phyloP scores from a whole-genome alignment of 2,797 vertebrate species.

The Neoniphon sammara region DNA sequence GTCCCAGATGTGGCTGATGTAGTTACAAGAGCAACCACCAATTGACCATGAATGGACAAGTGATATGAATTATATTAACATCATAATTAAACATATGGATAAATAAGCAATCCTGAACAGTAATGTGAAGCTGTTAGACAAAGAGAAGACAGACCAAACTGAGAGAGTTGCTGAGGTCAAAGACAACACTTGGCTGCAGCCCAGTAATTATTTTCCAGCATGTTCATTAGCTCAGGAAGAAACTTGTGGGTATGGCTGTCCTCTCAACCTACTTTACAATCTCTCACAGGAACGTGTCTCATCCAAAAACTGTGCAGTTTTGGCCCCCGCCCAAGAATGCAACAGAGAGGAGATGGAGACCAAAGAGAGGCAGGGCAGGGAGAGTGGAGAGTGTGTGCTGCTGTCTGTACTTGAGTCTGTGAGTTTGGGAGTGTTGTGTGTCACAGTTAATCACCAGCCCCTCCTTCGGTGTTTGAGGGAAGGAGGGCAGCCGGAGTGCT shows the following conservation, averaged over 20 bases:
- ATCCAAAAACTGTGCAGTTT: conserved; percentile 56
- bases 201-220: conserved; percentile 61
- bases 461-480: conserved; percentile 44
- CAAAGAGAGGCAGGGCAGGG: conserved; percentile 16
- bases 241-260: conserved; percentile 58
- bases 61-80: neutral
- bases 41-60: conserved; percentile 3
- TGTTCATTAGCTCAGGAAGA: conserved; percentile 57
- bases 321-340: conserved; percentile 61
- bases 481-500: conserved; percentile 35
- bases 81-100: conserved; percentile 1
- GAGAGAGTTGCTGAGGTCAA: conserved; percentile 60
- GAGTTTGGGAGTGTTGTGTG: conserved; percentile 56
- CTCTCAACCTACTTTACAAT: conserved; percentile 67
- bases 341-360: conserved; percentile 51
- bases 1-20: neutral
- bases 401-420: conserved; percentile 43
- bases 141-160: conserved; percentile 27
- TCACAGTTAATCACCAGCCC: conserved; percentile 62
- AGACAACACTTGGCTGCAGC: conserved; percentile 53
- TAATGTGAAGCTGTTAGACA: conserved; percentile 37
- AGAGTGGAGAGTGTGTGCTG: conserved; percentile 27
- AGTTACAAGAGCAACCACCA: neutral
- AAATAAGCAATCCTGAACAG: conserved; percentile 23
- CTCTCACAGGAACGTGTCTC: conserved; percentile 67